phyloP scores from a whole-genome alignment of 2,113 vertebrate species.

The Struthidea cinerea region DNA sequence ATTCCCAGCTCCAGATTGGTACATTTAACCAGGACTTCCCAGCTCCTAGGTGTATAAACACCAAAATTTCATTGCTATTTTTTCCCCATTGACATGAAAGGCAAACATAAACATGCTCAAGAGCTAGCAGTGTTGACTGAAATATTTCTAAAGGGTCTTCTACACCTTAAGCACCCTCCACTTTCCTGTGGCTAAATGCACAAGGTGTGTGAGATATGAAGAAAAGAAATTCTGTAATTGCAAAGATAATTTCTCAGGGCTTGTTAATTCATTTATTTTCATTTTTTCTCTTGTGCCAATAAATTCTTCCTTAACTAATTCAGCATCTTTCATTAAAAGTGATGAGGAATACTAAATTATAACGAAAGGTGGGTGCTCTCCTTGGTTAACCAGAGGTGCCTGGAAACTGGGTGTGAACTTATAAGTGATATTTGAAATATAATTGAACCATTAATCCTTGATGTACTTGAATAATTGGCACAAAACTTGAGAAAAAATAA shows the following conservation, averaged over 20 bases:
- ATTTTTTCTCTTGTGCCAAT: not conserved
- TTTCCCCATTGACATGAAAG: constrained; percentile 25
- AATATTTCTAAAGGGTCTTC: constrained; percentile 41
- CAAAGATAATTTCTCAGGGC: not conserved
- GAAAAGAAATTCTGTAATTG: not conserved
- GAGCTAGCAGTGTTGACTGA: constrained; percentile 8
- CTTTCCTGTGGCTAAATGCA: constrained; percentile 3
- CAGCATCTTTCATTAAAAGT: not conserved
- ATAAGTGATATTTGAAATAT: not conserved
- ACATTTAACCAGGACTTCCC: constrained; percentile 5
- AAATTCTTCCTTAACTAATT: not conserved
- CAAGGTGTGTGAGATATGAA: not conserved
- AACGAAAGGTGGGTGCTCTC: not conserved
- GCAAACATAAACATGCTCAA: constrained; percentile 7
- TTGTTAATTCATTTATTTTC: not conserved
- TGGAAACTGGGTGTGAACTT: not conserved
- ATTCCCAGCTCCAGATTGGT: not conserved
- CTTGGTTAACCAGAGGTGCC: not conserved
- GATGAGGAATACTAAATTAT: not conserved
- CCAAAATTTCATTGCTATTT: constrained; percentile 42
- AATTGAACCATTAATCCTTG: not conserved
- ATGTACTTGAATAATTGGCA: not conserved
- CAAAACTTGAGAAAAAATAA: not conserved
- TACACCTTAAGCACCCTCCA: not conserved
- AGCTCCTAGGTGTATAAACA: constrained; percentile 30